Evolutionary conservation across 2,797 vertebrate species (phyloP), one percentile per base, ranked within the genome.

Genomic region (Lycodopsis pacificus): DNA sequence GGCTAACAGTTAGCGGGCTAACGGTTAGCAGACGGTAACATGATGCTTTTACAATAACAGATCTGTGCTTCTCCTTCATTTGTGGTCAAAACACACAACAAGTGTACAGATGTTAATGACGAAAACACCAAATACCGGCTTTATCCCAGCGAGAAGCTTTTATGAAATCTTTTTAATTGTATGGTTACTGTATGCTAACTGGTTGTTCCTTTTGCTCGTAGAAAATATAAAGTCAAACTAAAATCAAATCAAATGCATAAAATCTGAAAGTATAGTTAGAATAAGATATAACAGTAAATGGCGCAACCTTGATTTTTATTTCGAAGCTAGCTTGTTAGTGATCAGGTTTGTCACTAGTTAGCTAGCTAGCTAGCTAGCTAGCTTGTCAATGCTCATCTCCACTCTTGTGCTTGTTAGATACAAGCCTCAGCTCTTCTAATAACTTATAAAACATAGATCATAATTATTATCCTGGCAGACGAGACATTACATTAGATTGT

Each of bases 1-100:
- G 27, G 68, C 53, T 77, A 78, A 75, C 42, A 0, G 63, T 65
- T 79, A 85, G 82, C 82, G 58, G 27, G 65, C 53, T 32, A 58
- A 13, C 27, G 7, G 56, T 11, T 34, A 58, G 57, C 17, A 65
- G 30, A 65, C 38, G 49, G 59, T 70, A 71, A 81, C 58, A 40
- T 22, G 73, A 77, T 8, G 66, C 70, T 46, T 61, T 69, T 59
- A 79, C 57, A 63, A 68, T 27, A 73, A 69, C 67, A 68, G 49
- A 51, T 51, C 75, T 82, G 77, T 84, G 79, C 73, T 85, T 80
- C 56, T 80, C 64, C 78, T 86, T 82, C 61, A 40, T 78, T 68
- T 86, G 89, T 89, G 88, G 83, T 83, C 63, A 79, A 69, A 79
- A 85, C 38, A 65, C 13, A 48, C 34, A 71, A 73, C 49, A 63